These are phyloP conservation scores for Lepidostoma basale DNA, from an alignment of 1,140 invertebrate genomes.

Conservation along the genomic window DNA sequence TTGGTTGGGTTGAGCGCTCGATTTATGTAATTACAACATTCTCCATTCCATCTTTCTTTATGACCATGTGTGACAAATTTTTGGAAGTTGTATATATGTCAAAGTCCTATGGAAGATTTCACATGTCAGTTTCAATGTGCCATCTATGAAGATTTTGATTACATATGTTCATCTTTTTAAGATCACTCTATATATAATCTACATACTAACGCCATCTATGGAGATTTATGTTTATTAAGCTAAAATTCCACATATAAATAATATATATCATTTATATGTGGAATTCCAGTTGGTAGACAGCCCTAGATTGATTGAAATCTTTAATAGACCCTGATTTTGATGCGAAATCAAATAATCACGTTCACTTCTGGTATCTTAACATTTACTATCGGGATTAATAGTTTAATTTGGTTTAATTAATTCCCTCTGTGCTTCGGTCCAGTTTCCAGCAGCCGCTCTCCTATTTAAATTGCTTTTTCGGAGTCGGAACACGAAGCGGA, in stretches of 20 bases:
- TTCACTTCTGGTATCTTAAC: neutral
- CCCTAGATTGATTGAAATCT: neutral
- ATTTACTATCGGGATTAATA: slow-evolving; percentile 11
- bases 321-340: neutral
- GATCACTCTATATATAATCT: too few species aligned
- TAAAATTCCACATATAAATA: neutral
- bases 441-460: neutral
- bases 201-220: too few species aligned
- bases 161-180: too few species aligned
- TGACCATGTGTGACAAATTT: too few species aligned
- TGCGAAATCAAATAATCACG: neutral
- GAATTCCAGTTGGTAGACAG: neutral
- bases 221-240: too few species aligned
- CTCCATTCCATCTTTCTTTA: too few species aligned
- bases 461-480: slow-evolving; percentile 12
- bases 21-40: too few species aligned
- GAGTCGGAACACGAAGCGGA: neutral
- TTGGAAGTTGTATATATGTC: too few species aligned
- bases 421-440: neutral
- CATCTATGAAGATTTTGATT: too few species aligned
- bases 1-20: too few species aligned
- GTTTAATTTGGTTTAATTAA: slow-evolving; percentile 13
- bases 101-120: too few species aligned
- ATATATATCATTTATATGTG: neutral
- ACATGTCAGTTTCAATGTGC: too few species aligned